These are phyloP conservation scores for Todus mexicanus DNA, from an alignment of 2,797 vertebrate genomes.

Conservation along the genomic window DNA sequence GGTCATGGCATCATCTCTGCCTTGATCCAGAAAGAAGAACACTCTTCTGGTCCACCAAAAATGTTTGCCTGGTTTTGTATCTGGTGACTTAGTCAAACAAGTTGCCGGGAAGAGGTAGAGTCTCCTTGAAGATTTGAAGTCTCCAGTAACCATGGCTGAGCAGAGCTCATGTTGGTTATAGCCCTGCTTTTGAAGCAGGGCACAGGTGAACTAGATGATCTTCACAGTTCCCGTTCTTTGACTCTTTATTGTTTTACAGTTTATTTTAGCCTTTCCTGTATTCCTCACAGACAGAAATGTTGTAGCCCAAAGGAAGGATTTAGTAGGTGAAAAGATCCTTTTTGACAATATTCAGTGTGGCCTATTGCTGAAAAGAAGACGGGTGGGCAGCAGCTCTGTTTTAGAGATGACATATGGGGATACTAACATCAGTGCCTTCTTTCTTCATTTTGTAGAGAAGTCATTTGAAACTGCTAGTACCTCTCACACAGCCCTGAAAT, in stretches of 20 bases:
- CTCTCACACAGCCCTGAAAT: slow-evolving; percentile 1
- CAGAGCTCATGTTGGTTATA: background rate
- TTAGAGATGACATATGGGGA: slow-evolving; percentile 11
- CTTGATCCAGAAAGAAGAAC: background rate
- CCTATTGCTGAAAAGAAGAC: background rate
- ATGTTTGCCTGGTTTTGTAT: background rate
- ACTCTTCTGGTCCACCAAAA: background rate
- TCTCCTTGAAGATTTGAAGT: background rate
- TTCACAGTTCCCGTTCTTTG: background rate
- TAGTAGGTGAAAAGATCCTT: background rate
- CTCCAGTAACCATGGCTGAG: background rate
- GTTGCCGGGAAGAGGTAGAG: background rate
- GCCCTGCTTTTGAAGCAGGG: background rate
- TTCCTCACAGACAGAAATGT: background rate
- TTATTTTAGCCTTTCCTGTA: background rate
- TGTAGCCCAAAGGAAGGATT: slow-evolving; percentile 14
- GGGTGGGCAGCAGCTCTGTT: background rate
- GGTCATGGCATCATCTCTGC: background rate
- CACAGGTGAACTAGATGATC: background rate
- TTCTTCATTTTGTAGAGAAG: slow-evolving; percentile 25
- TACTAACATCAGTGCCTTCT: background rate
- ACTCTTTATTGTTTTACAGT: background rate
- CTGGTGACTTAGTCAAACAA: background rate
- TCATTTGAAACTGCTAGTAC: background rate
- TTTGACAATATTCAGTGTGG: background rate